phyloP scores from a whole-genome alignment of 1,140 invertebrate species.

The Dinoponera quadriceps region DNA sequence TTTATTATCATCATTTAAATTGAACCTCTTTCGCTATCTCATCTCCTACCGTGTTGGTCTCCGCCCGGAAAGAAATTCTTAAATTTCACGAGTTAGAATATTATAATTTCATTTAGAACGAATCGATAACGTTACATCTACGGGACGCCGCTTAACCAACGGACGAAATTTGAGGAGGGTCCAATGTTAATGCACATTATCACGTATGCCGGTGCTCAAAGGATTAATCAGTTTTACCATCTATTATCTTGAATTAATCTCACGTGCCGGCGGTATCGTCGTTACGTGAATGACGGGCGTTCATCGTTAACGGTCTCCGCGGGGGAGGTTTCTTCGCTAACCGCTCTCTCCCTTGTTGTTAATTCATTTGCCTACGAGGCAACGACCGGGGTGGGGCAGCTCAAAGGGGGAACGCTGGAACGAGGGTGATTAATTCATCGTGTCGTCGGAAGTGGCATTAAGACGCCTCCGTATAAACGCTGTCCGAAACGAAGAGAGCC shows the following conservation, averaged over 20 bases:
- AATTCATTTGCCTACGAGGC: constrained; percentile 56
- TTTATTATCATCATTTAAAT: no score
- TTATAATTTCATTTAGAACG: no score
- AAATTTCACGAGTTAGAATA: no score
- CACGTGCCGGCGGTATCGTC: constrained; percentile 10
- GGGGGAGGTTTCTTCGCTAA: constrained; percentile 67
- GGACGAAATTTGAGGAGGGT: no score
- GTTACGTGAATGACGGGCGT: constrained; percentile 58
- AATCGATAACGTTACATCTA: no score
- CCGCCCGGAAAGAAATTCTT: no score
- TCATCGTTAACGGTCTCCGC: constrained; percentile 65
- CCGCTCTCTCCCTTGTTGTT: constrained; percentile 68
- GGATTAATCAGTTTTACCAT: constrained; percentile 10
- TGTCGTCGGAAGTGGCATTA: constrained; percentile 76
- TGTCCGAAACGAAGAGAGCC: constrained; percentile 68
- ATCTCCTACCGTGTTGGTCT: no score
- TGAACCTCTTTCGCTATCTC: no score
- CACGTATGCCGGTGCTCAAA: no score
- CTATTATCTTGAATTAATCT: constrained; percentile 40
- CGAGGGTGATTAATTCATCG: constrained; percentile 77
- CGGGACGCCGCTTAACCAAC: no score
- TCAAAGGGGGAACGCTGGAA: constrained; percentile 29
- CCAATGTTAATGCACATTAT: no score
- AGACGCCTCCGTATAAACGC: constrained; percentile 72
- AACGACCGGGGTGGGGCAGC: constrained; percentile 28